phyloP scores from a whole-genome alignment of 1,140 invertebrate species.

The Lanistes nyassanus region DNA sequence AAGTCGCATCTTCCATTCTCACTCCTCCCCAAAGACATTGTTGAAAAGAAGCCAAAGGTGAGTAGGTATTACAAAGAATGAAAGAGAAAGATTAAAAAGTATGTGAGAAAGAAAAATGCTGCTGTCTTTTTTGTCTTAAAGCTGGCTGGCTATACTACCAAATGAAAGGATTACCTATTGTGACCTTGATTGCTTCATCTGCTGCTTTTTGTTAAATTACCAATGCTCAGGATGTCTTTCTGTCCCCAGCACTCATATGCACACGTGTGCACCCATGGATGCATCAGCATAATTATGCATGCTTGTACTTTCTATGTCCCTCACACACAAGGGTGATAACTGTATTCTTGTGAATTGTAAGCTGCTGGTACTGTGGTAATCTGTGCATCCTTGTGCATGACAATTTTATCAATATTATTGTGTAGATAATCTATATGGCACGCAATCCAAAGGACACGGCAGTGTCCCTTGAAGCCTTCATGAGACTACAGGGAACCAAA shows the following conservation, averaged over 20 bases:
- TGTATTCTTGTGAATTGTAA: no score
- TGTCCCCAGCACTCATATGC: not conserved
- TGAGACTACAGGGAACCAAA: conserved; percentile 66
- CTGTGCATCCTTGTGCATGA: no score
- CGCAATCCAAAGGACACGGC: conserved; percentile 94
- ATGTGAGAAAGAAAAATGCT: not conserved
- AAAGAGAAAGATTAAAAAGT: not conserved
- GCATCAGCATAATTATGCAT: no score
- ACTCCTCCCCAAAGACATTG: conserved; percentile 63
- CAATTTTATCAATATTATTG: conserved; percentile 30
- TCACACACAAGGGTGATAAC: no score
- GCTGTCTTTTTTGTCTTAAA: not conserved
- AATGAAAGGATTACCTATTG: no score
- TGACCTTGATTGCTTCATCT: not conserved
- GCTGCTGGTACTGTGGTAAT: no score
- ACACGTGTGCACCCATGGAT: not conserved
- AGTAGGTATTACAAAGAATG: not conserved
- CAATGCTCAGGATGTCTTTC: not conserved
- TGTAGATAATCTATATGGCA: conserved; percentile 87
- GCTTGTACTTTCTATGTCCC: no score
- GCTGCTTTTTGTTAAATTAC: not conserved
- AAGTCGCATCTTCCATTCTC: conserved; percentile 69
- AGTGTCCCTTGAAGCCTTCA: conserved; percentile 92
- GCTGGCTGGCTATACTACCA: no score
- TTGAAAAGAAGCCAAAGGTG: conserved; percentile 71